phyloP scores from a whole-genome alignment of 2,888 invertebrate species.

The Nomada goodeniana region DNA sequence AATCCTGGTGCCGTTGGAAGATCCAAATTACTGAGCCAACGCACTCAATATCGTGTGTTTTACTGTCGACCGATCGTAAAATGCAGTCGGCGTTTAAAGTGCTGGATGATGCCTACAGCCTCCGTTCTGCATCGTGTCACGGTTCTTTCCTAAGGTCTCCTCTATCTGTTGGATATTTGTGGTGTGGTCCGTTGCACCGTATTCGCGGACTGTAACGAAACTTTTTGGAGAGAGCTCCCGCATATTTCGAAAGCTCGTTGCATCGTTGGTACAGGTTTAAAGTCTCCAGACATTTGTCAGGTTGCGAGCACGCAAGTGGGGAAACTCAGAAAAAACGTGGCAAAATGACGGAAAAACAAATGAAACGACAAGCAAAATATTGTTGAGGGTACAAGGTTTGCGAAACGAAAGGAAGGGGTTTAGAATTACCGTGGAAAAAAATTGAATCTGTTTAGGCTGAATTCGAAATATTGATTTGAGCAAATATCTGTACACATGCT shows the following conservation, averaged over 20 bases:
- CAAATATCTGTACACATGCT: no score
- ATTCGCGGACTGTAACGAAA: conserved; percentile 19
- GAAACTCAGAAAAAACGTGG: background rate
- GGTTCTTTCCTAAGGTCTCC: conserved; percentile 62
- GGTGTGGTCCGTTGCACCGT: background rate
- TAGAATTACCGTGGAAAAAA: no score
- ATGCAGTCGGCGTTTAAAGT: conserved; percentile 59
- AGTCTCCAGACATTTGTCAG: conserved; percentile 26
- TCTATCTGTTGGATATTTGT: conserved; percentile 45
- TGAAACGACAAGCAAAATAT: conserved; percentile 11
- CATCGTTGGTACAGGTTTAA: conserved; percentile 2
- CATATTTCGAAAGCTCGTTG: background rate
- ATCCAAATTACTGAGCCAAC: conserved; percentile 56
- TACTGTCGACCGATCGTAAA: conserved; percentile 60
- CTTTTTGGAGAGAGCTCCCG: conserved; percentile 12
- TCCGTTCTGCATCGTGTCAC: conserved; percentile 37
- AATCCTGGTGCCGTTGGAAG: conserved; percentile 34
- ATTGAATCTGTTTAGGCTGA: no score
- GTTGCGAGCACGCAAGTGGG: background rate
- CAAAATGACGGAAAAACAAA: background rate
- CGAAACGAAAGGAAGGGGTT: no score
- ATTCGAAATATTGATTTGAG: no score
- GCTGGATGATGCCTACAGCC: conserved; percentile 30
- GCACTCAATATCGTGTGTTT: conserved; percentile 48
- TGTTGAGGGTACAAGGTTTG: no score